Percentiles rank a stretch among this genome's conserved stretches.
Conservation (phyloP, 2,797 vertebrate genomes). For the Tokudaia tokunoshimensis region DNA sequence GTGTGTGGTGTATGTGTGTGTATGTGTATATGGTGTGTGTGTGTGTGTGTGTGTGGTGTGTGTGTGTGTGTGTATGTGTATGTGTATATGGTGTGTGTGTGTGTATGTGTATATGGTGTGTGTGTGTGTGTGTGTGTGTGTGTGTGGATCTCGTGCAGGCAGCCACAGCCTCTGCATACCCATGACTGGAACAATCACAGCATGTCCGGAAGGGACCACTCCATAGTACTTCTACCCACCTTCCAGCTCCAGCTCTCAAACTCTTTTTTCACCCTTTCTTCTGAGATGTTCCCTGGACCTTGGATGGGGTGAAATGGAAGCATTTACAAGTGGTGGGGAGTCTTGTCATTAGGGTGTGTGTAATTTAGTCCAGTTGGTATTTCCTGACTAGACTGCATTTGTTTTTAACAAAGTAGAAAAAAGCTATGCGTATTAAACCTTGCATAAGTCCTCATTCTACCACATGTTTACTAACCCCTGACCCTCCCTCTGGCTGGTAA, state of each 20-base stretch:
- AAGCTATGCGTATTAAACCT: constrained; percentile 70
- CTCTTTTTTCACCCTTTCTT: not conserved
- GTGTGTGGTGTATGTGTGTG: not conserved
- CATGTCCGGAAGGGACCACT: not conserved
- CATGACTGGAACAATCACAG: not conserved
- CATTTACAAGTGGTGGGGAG: constrained; percentile 89
- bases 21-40: too few species aligned
- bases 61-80: not conserved
- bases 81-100: too few species aligned
- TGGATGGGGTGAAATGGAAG: not conserved
- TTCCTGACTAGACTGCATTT: constrained; percentile 72
- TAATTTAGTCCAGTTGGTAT: constrained; percentile 76
- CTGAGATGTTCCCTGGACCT: not conserved
- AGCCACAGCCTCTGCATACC: not conserved
- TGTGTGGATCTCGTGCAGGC: not conserved
- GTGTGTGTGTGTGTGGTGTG: not conserved
- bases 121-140: not conserved
- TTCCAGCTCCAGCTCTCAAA: not conserved
- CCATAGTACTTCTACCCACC: not conserved
- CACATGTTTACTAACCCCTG: constrained; percentile 73
- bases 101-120: not conserved
- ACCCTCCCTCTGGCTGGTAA: constrained; percentile 67
- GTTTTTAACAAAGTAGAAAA: constrained; percentile 63
- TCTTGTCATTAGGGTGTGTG: constrained; percentile 89
- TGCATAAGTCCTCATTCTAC: constrained; percentile 84